Base-by-base conservation (phyloP, 1,140 invertebrate genomes). In the Cryptotermes secundus region DNA sequence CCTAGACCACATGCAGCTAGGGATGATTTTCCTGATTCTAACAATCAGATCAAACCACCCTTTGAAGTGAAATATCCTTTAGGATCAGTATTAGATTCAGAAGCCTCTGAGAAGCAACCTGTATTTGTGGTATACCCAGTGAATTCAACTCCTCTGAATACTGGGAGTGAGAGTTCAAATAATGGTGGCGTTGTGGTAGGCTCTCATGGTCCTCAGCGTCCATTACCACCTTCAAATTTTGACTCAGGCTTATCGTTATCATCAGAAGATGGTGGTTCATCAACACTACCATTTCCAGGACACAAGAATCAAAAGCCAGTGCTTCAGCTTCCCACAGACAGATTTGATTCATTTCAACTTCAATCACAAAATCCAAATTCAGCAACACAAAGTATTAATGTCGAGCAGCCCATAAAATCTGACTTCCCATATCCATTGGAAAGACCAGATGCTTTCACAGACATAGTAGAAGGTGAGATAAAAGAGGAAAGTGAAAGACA, bases 51-150 rank as follows among this genome's bases (percentile, higher is more conserved):
- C n/a, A 59, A 45, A n/a, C 81, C 81, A 16, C 81, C 81, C 12
- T 45, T 82, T 31, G 26, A 72, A 38, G 24, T 59, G 14, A 82
- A 82, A 16, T 82, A 34, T n/a, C 81, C 42, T 12, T 82, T 79
- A 34, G n/a, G 38, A 4, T 53, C 82, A 14, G 10, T 82, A n/a
- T 26, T 79, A 38, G 59, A 65, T 79, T 24, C 81, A 7, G 72
- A 79, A 42, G 22, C 65, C 24, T 82, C 85, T 38, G 83, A 85
- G 49, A 53, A 83, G 34, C 84, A 79, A 34, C 90, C 92, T 0
- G 91, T 93, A 12, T 94, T 94, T 86, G 92, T 94, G 0, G 93
- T 94, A 0, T 94, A 94, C 86, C 93, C 94, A 6, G 90, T 92
- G 0, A 92, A 92, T 79, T 89, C 87, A 72, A 87, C 80, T 85